phyloP scores from a whole-genome alignment of 53 echinoderm and acorn worm species.

The Paelopatides confundens region DNA sequence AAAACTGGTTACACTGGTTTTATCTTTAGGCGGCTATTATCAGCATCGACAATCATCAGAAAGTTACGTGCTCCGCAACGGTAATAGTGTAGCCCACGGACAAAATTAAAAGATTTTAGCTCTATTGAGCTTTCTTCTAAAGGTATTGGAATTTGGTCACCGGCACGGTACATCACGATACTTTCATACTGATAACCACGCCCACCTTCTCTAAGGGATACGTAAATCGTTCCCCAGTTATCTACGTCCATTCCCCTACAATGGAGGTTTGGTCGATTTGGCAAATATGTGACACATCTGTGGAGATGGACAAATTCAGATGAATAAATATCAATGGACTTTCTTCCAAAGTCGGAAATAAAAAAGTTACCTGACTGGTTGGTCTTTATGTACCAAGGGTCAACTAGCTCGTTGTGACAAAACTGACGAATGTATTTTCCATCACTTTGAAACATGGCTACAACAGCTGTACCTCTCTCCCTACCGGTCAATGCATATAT shows the following conservation, averaged over 20 bases:
- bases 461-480: not conserved
- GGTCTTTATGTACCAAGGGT: not conserved
- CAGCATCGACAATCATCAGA: not conserved
- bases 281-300: no score
- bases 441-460: not conserved
- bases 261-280: no score
- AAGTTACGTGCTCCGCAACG: not conserved
- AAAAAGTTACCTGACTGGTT: not conserved
- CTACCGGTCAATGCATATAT: not conserved
- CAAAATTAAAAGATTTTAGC: not conserved
- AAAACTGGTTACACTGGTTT: no score
- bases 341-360: not conserved
- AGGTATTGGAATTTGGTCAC: not conserved
- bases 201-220: not conserved
- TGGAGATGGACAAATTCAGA: not conserved
- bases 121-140: no score
- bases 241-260: not conserved
- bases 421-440: not conserved
- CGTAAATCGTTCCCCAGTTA: not conserved
- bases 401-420: not conserved
- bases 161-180: not conserved
- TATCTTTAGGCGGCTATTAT: not conserved
- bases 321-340: not conserved
- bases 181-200: not conserved
- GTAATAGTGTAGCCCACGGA: not conserved